Percentiles rank a stretch among this genome's conserved stretches.
Evolutionary conservation across 2,888 invertebrate genomes (phyloP).

Genomic region (Morinoia aosen): DNA sequence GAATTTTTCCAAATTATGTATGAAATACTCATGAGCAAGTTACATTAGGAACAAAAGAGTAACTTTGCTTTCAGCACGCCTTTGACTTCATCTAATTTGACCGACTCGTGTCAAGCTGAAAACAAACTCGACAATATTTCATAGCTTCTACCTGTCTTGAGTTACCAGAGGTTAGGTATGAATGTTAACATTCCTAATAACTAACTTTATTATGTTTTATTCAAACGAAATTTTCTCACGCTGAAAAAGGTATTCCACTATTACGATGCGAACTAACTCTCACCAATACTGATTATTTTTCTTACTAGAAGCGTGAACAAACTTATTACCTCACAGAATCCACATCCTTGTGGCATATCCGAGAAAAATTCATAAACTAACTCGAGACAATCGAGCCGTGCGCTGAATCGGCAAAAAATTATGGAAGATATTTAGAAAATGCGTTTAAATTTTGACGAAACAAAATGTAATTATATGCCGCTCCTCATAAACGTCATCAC

Average conservation of each 20-base stretch:
- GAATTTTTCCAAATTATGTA: too few relatives aligned
- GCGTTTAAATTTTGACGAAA: neutral
- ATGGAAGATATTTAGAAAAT: neutral
- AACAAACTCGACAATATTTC: neutral
- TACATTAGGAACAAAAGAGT: too few relatives aligned
- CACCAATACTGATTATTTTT: neutral
- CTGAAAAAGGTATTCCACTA: neutral
- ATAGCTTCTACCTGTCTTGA: neutral
- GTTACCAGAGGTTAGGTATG: neutral
- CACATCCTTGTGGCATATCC: neutral
- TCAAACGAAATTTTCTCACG: neutral
- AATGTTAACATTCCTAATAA: neutral
- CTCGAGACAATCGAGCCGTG: neutral
- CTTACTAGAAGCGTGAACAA: neutral
- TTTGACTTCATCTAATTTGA: too few relatives aligned
- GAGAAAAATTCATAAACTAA: neutral
- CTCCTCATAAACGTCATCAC: neutral
- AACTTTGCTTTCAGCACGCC: too few relatives aligned
- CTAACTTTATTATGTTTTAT: neutral
- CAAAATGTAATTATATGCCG: slow-evolving; percentile 2
- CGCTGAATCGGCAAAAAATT: neutral
- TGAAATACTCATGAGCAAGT: too few relatives aligned
- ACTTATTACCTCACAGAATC: neutral
- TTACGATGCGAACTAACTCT: neutral
- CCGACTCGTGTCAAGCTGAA: too few relatives aligned